Evolutionary conservation across 1,140 invertebrate genomes (phyloP).

Genomic region (Orchesella cincta): DNA sequence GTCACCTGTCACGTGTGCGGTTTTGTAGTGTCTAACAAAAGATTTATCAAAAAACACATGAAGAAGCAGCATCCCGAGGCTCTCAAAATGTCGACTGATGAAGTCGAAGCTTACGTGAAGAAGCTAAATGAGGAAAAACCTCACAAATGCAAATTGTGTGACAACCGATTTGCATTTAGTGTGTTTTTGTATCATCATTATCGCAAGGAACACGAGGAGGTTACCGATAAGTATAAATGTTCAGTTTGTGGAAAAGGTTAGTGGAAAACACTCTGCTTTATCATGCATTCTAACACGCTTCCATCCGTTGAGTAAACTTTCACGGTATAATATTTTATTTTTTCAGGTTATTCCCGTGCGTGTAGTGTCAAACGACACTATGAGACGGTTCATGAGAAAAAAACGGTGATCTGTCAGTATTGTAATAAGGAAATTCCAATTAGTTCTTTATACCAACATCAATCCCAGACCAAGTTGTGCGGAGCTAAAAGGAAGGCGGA

Average conservation of each 20-base stretch:
- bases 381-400: neutral
- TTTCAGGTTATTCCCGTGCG: neutral
- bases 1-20: neutral
- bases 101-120: neutral
- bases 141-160: neutral
- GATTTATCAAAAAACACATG: neutral
- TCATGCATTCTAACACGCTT: too few relatives aligned
- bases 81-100: neutral
- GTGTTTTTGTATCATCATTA: neutral
- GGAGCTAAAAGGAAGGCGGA: neutral
- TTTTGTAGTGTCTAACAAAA: neutral
- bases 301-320: too few relatives aligned
- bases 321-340: too few relatives aligned
- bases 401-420: neutral
- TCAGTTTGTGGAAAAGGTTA: neutral
- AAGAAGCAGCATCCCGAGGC: neutral
- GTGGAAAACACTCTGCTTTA: too few relatives aligned
- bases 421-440: neutral
- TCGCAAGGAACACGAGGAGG: neutral
- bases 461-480: neutral
- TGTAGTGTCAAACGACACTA: neutral
- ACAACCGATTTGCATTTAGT: neutral
- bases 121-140: neutral
- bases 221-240: neutral
- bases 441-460: neutral